A percentile compares a stretch with the other conserved stretches of the same genome.
Conservation (phyloP, 2,797 vertebrate species). For the Tiaroga cobitis region DNA sequence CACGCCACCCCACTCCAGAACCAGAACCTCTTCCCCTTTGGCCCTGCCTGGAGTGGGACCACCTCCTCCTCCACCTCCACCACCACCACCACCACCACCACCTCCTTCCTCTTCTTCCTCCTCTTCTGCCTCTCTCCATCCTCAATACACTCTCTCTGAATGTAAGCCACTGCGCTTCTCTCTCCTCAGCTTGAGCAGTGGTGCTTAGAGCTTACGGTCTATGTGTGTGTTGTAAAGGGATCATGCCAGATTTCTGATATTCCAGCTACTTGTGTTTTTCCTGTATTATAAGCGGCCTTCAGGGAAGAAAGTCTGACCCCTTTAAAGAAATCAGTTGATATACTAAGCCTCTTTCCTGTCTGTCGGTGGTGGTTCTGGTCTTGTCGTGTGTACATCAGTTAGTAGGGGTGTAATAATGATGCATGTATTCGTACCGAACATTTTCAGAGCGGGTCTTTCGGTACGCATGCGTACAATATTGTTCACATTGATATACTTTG, state of each 20-base stretch:
- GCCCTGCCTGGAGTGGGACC: constrained; percentile 77
- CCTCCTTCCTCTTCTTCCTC: constrained; percentile 77
- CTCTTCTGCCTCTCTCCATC: constrained; percentile 87
- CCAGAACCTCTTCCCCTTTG: constrained; percentile 76
- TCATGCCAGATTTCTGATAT: neutral
- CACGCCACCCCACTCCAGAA: constrained; percentile 86
- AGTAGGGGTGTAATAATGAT: neutral
- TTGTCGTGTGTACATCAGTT: neutral
- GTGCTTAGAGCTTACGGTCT: neutral
- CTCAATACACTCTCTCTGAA: constrained; percentile 95
- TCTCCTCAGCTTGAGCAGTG: neutral
- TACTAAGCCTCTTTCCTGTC: neutral
- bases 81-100: constrained; percentile 74
- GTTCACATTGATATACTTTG: too few species aligned
- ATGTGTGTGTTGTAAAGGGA: neutral
- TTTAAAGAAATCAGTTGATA: neutral
- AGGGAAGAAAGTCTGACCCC: neutral
- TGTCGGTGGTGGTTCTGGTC: constrained; percentile 9
- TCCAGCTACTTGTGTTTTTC: neutral
- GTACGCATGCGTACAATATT: too few species aligned
- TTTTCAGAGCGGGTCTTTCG: too few species aligned
- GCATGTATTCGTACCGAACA: too few species aligned
- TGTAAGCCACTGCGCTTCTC: constrained; percentile 81
- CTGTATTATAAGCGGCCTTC: neutral
- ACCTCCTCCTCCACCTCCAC: constrained; percentile 73